Percentiles rank a stretch among this genome's conserved stretches.
Conservation (phyloP, 2,113 vertebrate species). For the Corythoichthys haematopterus region DNA sequence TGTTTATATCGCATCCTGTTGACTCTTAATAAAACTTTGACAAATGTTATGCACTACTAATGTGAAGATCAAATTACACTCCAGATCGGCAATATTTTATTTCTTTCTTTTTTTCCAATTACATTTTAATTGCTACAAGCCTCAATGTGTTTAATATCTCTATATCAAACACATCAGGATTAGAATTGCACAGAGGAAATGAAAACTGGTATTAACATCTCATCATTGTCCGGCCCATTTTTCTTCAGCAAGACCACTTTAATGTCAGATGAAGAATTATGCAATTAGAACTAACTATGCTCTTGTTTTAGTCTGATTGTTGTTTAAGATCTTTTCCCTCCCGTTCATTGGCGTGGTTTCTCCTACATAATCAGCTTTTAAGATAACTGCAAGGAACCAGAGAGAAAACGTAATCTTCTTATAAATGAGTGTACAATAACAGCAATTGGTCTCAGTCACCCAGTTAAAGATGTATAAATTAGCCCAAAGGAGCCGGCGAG, state of each 20-base stretch:
- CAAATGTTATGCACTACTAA: background rate
- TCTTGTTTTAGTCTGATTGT: background rate
- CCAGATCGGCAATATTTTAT: background rate
- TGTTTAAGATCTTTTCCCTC: background rate
- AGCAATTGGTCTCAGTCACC: conserved; percentile 1
- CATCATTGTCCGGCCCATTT: background rate
- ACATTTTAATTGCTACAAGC: background rate
- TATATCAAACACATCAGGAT: background rate
- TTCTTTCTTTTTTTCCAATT: background rate
- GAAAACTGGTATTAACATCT: too few relatives aligned
- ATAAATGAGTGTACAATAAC: conserved; percentile 1
- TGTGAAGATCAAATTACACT: background rate
- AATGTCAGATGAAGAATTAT: background rate
- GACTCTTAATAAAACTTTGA: conserved; percentile 8
- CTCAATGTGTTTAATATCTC: background rate
- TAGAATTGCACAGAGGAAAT: background rate
- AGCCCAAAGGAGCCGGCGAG: background rate
- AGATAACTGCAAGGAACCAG: background rate
- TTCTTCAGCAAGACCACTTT: background rate
- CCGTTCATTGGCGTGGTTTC: background rate
- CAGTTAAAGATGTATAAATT: conserved; percentile 4
- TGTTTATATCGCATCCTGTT: background rate
- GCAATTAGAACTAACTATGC: background rate
- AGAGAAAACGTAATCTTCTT: conserved; percentile 1
- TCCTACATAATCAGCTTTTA: background rate